Conservation (phyloP, 2,113 vertebrate species). For the Stercorarius parasiticus region DNA sequence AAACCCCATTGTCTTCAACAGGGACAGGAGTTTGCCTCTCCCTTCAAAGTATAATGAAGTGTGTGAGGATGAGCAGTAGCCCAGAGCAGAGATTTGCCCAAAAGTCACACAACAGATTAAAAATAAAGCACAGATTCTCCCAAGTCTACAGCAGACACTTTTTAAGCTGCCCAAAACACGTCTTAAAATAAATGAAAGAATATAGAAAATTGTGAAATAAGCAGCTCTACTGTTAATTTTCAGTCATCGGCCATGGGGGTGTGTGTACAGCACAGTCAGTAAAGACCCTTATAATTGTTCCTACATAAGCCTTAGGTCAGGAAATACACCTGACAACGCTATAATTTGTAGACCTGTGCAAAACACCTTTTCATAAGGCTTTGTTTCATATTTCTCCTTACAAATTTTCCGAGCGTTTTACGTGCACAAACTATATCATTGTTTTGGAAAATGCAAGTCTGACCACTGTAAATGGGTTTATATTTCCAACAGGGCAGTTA, state of each 20-base stretch:
- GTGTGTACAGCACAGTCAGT: neutral
- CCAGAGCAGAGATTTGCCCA: neutral
- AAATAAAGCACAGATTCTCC: neutral
- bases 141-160: neutral
- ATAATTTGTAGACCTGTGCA: neutral
- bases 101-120: neutral
- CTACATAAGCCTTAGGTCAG: neutral
- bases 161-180: neutral
- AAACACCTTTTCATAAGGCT: conserved; percentile 22
- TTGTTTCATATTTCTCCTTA: conserved; percentile 47
- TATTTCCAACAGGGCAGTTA: conserved; percentile 87
- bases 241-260: accelerated
- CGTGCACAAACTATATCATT: conserved; percentile 60
- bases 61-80: neutral
- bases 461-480: conserved; percentile 83
- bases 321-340: conserved; percentile 44
- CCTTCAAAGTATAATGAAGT: neutral
- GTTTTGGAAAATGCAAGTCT: conserved; percentile 81
- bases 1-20: neutral
- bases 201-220: neutral
- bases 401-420: conserved; percentile 7
- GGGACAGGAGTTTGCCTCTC: neutral
- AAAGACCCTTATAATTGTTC: neutral
- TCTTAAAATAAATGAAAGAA: neutral
- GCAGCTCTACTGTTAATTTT: neutral